These are phyloP conservation scores for Osedax fenrisi DNA, from an alignment of 2,888 invertebrate genomes.

Conservation along the genomic window DNA sequence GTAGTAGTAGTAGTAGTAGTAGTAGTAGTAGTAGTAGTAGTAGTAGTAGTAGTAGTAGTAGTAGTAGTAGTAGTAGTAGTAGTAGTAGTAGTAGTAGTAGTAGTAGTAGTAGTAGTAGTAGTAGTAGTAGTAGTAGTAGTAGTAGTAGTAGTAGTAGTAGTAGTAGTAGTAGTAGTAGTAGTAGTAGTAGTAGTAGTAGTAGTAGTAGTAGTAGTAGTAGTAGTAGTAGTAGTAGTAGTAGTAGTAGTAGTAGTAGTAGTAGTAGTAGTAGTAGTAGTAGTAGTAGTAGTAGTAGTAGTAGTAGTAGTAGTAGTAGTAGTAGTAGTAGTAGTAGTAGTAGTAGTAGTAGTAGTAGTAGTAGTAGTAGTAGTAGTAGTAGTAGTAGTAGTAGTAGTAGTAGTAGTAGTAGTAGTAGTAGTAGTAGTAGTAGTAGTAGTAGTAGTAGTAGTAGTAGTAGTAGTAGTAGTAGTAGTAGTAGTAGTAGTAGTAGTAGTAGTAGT, in stretches of 20 bases:
- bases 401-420: slow-evolving; percentile 3
- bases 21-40: too few species aligned
- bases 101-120: background rate
- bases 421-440: too few species aligned
- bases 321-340: slow-evolving; percentile 3
- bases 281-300: slow-evolving; percentile 3
- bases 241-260: too few species aligned
- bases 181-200: background rate
- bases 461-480: too few species aligned
- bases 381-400: slow-evolving; percentile 3
- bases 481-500: too few species aligned
- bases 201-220: background rate
- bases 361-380: slow-evolving; percentile 3
- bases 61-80: background rate
- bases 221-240: background rate
- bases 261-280: background rate
- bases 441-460: too few species aligned
- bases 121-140: background rate
- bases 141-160: background rate
- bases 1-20: too few species aligned
- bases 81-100: background rate
- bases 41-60: too few species aligned
- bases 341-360: slow-evolving; percentile 3
- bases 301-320: slow-evolving; percentile 3
- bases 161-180: background rate